phyloP scores from a whole-genome alignment of 2,797 vertebrate genomes.

The Semaprochilodus insignis region DNA sequence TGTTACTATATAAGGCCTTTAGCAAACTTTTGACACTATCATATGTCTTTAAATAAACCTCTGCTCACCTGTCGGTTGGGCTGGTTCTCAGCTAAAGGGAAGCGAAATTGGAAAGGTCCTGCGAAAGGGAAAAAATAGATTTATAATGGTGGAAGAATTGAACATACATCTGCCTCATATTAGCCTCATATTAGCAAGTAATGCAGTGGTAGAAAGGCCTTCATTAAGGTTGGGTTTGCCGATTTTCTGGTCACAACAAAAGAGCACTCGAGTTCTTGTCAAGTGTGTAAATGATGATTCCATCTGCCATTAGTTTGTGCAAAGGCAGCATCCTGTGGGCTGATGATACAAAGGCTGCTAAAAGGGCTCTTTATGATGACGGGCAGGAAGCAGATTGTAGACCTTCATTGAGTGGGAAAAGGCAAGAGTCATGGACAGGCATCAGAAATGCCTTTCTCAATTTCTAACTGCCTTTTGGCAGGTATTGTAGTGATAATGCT shows the following conservation, averaged over 20 bases:
- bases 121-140: slow-evolving; percentile 25
- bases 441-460: background rate
- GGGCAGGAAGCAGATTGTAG: slow-evolving; percentile 58
- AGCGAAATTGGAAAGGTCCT: slow-evolving; percentile 40
- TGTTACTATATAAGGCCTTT: background rate
- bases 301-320: slow-evolving; percentile 65
- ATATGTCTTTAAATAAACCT: background rate
- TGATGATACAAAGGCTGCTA: slow-evolving; percentile 67
- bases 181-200: slow-evolving; percentile 67
- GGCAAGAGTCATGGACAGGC: background rate
- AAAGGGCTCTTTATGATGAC: slow-evolving; percentile 67
- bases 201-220: slow-evolving; percentile 56
- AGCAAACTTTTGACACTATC: background rate
- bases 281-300: slow-evolving; percentile 70
- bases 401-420: slow-evolving; percentile 51
- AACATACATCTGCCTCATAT: slow-evolving; percentile 33
- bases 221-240: slow-evolving; percentile 59
- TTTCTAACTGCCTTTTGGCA: background rate
- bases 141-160: slow-evolving; percentile 18
- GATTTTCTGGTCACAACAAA: slow-evolving; percentile 55
- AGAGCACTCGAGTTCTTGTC: slow-evolving; percentile 62
- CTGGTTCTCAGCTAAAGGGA: slow-evolving; percentile 48
- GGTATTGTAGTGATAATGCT: background rate
- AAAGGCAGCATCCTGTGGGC: slow-evolving; percentile 69
- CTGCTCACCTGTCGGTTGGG: slow-evolving; percentile 50